Percentiles rank a stretch among this genome's conserved stretches.
Evolutionary conservation across 2,888 invertebrate genomes (phyloP).

Genomic region (Cosmopolites sordidus): DNA sequence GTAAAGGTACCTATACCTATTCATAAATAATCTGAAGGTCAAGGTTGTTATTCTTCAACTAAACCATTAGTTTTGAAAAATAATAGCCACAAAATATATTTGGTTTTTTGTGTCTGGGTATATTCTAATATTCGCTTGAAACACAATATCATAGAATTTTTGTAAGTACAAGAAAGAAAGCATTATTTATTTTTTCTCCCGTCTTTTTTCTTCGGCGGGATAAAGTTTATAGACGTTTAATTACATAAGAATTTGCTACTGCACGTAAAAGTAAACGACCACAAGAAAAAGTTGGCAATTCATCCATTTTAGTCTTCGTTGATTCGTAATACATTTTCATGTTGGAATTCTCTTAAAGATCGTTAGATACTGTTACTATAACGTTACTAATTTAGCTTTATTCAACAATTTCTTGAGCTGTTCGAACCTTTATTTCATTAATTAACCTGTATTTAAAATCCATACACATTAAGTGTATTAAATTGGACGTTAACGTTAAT

Average conservation of each 20-base stretch:
- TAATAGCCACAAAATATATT: neutral
- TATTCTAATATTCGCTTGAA: neutral
- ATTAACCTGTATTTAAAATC: neutral
- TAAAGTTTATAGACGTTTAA: slow-evolving; percentile 17
- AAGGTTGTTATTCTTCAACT: slow-evolving; percentile 6
- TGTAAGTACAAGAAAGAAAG: neutral
- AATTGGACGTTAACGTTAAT: no score
- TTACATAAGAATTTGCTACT: slow-evolving; percentile 34
- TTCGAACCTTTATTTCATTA: neutral
- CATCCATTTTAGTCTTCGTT: slow-evolving; percentile 33
- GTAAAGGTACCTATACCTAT: slow-evolving; percentile 8
- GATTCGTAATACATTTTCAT: slow-evolving; percentile 36
- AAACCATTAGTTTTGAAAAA: neutral
- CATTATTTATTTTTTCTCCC: neutral
- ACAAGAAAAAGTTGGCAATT: slow-evolving; percentile 31
- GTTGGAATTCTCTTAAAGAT: slow-evolving; percentile 33
- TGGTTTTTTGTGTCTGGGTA: neutral
- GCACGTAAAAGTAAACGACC: slow-evolving; percentile 31
- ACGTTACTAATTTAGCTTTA: slow-evolving; percentile 1
- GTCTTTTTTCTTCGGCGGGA: neutral
- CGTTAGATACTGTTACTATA: slow-evolving; percentile 11
- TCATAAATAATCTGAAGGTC: slow-evolving; percentile 16
- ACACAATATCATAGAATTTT: neutral
- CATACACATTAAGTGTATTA: no score
- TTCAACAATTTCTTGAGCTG: neutral